Percentiles rank a stretch among this genome's conserved stretches.
phyloP scores from a whole-genome alignment of 1,140 invertebrate genomes.

The Drosophila lowei region DNA sequence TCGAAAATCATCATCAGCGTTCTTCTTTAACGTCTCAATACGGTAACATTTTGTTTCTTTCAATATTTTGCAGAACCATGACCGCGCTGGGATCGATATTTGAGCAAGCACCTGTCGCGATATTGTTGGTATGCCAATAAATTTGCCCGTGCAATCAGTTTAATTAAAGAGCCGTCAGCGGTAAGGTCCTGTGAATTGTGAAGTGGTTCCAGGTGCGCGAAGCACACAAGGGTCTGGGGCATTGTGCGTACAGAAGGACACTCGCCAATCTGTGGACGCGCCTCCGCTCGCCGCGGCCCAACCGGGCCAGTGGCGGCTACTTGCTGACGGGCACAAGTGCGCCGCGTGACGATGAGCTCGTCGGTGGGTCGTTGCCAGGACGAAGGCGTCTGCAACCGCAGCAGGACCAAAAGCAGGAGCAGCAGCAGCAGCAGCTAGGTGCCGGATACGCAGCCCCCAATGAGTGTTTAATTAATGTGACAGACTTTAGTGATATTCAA shows the following conservation, averaged over 20 bases:
- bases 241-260: constrained; percentile 42
- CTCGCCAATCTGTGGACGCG: constrained; percentile 82
- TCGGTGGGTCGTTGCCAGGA: constrained; percentile 29
- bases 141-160: constrained; percentile 34
- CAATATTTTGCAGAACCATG: constrained; percentile 36
- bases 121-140: constrained; percentile 41
- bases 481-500: constrained; percentile 75
- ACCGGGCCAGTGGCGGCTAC: constrained; percentile 82
- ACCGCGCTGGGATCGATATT: constrained; percentile 12
- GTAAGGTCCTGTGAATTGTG: constrained; percentile 4
- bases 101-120: constrained; percentile 42
- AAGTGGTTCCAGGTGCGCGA: constrained; percentile 1
- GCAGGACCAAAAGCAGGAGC: constrained; percentile 17
- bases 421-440: constrained; percentile 19
- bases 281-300: constrained; percentile 82
- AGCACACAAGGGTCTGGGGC: constrained; percentile 10
- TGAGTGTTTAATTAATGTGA: constrained; percentile 81
- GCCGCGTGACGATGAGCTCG: constrained; percentile 67
- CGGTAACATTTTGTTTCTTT: constrained; percentile 7
- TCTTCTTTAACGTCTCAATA: too few relatives aligned
- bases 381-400: constrained; percentile 41
- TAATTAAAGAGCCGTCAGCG: constrained; percentile 38
- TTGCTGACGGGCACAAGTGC: constrained; percentile 76
- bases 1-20: too few relatives aligned
- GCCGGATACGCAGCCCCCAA: constrained; percentile 45